Evolutionary conservation across 92 coral and sea anemone genomes (phyloP).

Genomic region (Siderastrea siderea): DNA sequence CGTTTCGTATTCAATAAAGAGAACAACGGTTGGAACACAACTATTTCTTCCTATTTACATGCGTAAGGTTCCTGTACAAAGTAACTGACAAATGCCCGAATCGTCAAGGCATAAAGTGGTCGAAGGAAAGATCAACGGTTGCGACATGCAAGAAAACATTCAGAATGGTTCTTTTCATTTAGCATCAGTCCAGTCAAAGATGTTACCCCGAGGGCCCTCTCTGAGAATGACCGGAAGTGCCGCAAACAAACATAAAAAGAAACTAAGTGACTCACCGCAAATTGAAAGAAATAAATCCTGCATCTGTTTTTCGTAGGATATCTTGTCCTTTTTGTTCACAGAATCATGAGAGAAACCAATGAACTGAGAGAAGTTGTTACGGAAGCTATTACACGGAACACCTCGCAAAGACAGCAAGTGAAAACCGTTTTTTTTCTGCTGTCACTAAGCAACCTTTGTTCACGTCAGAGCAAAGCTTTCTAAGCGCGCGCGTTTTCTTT

Average conservation of each 20-base stretch:
- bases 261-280: not conserved
- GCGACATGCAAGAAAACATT: too few relatives aligned
- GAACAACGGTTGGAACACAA: too few relatives aligned
- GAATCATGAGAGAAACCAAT: not conserved
- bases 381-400: not conserved
- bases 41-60: too few relatives aligned
- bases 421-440: not conserved
- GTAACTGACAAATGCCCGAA: too few relatives aligned
- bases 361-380: not conserved
- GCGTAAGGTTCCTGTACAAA: too few relatives aligned
- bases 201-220: too few relatives aligned
- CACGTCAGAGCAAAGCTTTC: not conserved
- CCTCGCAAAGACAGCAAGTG: not conserved
- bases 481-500: conserved; percentile 1
- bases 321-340: not conserved
- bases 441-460: conserved; percentile 12
- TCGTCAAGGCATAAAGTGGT: too few relatives aligned
- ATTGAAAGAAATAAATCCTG: not conserved
- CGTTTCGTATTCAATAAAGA: too few relatives aligned
- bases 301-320: not conserved
- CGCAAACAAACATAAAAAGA: not conserved
- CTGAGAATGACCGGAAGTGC: not conserved
- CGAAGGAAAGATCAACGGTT: too few relatives aligned
- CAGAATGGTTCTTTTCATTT: too few relatives aligned
- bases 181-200: too few relatives aligned